Evolutionary conservation across 2,113 vertebrate genomes (phyloP), one percentile per base, ranked within the genome.

Genomic region (Polypterus bichir): DNA sequence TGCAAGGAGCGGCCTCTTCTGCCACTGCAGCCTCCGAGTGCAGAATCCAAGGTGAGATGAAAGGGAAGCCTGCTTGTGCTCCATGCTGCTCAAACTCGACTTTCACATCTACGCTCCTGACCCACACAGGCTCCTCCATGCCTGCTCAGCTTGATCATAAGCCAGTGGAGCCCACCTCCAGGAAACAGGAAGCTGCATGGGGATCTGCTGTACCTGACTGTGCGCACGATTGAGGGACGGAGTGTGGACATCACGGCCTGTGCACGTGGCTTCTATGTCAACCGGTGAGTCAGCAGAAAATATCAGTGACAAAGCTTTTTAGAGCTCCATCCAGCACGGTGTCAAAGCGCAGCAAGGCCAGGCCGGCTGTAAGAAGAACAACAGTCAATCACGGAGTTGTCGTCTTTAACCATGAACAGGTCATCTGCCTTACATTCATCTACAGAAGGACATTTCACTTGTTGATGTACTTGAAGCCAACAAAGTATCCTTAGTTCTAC

Each of bases 121-220:
- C 47, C 27, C 4, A 3, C 48, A 54, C 60, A 90, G 87, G 57
- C 69, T 48, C 70, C 78, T 49, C 77, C 68, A 66, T 86, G 73
- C 69, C 61, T 90, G 57, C 70, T 68, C 48, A 85, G 87, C 65
- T 46, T 90, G 70, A 83, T 78, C 65, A 79, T 88, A 55, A 90
- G 87, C 64, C 82, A 76, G 27, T 90, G 88, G 88, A 87, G 87
- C 67, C 87, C 87, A 2, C 85, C 86, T 51, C 88, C 88, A 57
- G 87, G 88, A 51, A 79, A 84, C 67, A 81, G 88, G 65, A 88
- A 86, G 68, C 65, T 90, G 64, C 88, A 89, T 64, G 88, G 88
- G 51, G 88, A 90, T 72, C 87, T 87, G 59, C 47, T 88, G 70
- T 90, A 90, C 69, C 74, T 90, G 62, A 83, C 76, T 7, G 71